These are phyloP conservation scores for Pygoscelis adeliae DNA, from an alignment of 2,113 vertebrate genomes.

Conservation along the genomic window DNA sequence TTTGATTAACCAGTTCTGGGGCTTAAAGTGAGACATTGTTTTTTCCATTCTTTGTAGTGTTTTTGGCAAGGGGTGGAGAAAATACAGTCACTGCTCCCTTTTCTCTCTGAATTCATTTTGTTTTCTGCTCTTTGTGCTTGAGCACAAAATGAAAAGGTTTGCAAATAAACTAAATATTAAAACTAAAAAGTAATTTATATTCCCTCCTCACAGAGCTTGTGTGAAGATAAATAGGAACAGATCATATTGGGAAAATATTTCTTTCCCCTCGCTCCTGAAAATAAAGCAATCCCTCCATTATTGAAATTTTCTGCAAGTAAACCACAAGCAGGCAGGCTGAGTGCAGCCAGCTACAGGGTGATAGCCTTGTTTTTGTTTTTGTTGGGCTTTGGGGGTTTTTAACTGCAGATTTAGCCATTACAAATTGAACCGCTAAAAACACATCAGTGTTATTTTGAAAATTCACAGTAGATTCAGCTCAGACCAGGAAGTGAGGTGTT, in stretches of 20 bases:
- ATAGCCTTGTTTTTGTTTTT: conserved; percentile 33
- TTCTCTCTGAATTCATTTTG: neutral
- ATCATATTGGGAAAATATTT: neutral
- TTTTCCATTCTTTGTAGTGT: conserved; percentile 29
- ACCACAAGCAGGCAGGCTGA: conserved; percentile 6
- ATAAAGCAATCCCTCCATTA: neutral
- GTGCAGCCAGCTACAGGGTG: neutral
- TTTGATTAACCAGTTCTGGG: conserved; percentile 45
- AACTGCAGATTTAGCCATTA: neutral
- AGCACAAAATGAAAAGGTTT: neutral
- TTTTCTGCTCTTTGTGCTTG: neutral
- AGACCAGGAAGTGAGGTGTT: conserved; percentile 71
- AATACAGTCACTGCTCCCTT: neutral
- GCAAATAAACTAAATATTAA: neutral
- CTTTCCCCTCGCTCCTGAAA: neutral
- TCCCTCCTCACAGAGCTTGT: neutral
- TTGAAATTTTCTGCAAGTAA: conserved; percentile 31
- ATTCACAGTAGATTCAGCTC: conserved; percentile 23
- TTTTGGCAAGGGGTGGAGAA: conserved; percentile 31
- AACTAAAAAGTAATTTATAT: neutral
- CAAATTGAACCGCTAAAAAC: neutral
- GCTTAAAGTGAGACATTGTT: neutral
- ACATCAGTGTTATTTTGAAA: conserved; percentile 53
- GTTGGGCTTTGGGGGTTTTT: conserved; percentile 25
- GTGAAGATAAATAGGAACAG: conserved; percentile 6